Conservation (phyloP, 2,888 invertebrate species). For the Bellardia bayeri region DNA sequence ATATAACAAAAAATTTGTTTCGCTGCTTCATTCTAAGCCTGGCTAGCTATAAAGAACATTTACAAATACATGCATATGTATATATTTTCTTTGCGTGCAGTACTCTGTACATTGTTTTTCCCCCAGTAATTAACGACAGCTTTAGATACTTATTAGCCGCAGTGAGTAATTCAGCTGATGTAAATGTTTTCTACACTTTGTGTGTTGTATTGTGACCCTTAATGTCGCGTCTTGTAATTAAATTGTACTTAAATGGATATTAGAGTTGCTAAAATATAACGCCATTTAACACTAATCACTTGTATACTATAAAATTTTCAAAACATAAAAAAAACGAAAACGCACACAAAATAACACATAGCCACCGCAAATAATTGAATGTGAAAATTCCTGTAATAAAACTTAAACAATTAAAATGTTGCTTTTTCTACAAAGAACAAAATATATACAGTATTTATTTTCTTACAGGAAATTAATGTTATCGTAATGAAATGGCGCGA, state of each 20-base stretch:
- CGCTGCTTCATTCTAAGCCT: too few species aligned
- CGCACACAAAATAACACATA: neutral
- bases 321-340: neutral
- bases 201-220: conserved; percentile 20
- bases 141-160: conserved; percentile 37
- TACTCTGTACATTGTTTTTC: neutral
- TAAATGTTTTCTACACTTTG: conserved; percentile 12
- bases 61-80: too few species aligned
- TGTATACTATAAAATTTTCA: neutral
- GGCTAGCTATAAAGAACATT: too few species aligned
- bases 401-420: conserved; percentile 8
- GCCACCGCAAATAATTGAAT: neutral
- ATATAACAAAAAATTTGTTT: too few species aligned
- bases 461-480: neutral
- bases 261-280: conserved; percentile 24
- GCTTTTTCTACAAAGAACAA: neutral
- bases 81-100: too few species aligned
- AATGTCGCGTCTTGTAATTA: conserved; percentile 39
- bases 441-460: neutral
- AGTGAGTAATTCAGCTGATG: neutral
- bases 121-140: conserved; percentile 23
- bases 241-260: conserved; percentile 39
- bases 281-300: neutral
- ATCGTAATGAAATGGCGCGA: neutral
- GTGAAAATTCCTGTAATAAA: conserved; percentile 15